Percentiles rank a stretch among this genome's conserved stretches.
Evolutionary conservation across 1,140 invertebrate species (phyloP).

Genomic region (Atta cephalotes): DNA sequence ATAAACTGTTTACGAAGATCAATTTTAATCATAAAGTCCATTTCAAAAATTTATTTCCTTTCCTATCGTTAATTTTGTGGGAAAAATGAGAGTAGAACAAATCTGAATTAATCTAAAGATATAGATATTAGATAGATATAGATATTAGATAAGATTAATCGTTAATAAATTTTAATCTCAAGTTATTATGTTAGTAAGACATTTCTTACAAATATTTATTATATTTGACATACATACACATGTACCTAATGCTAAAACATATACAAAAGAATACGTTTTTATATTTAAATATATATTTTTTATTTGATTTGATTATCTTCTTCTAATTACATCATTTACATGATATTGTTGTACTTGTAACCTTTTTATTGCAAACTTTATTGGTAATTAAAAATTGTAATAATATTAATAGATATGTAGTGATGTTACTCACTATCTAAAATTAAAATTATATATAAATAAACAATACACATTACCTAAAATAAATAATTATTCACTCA

Average conservation of each 20-base stretch:
- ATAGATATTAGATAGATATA: too few relatives aligned
- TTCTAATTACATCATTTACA: background rate
- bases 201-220: background rate
- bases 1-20: background rate
- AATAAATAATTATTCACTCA: conserved; percentile 44
- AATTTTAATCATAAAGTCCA: background rate
- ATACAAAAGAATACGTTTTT: background rate
- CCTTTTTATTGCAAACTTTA: background rate
- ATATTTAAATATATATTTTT: background rate
- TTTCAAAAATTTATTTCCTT: background rate
- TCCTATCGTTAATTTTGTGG: background rate
- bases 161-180: background rate
- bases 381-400: too few relatives aligned
- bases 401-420: too few relatives aligned
- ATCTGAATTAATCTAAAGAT: background rate
- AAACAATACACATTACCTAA: background rate
- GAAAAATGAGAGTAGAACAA: background rate
- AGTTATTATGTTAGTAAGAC: background rate
- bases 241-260: background rate
- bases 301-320: too few relatives aligned
- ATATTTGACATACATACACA: background rate
- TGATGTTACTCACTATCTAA: conserved; percentile 17
- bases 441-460: conserved; percentile 40
- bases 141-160: background rate
- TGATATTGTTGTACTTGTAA: background rate